A percentile compares a stretch with the other conserved stretches of the same genome.
Conservation (phyloP, 2,797 vertebrate species). For the Cryptoprocta ferox region DNA sequence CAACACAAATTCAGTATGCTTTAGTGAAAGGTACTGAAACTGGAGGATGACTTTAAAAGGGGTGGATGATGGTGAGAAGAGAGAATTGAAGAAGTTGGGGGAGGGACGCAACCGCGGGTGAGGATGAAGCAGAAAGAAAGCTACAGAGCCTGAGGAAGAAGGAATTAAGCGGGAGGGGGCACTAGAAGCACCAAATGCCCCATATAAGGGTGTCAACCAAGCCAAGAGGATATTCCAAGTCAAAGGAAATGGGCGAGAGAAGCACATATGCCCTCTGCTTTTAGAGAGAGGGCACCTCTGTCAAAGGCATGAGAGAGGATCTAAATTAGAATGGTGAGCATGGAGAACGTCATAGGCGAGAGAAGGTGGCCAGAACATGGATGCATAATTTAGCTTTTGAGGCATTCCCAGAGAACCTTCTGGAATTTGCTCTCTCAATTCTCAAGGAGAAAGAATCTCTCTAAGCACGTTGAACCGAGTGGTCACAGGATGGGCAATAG, state of each 20-base stretch:
- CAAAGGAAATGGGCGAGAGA: not conserved
- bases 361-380: not conserved
- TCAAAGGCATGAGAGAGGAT: not conserved
- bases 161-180: not conserved
- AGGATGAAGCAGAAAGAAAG: not conserved
- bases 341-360: not conserved
- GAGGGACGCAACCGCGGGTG: fast-evolving
- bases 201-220: not conserved
- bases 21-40: not conserved
- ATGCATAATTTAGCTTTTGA: not conserved
- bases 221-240: not conserved
- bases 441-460: not conserved
- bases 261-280: not conserved
- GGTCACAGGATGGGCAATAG: not conserved
- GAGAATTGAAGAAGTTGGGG: not conserved
- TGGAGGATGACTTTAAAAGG: not conserved
- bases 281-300: not conserved
- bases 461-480: not conserved
- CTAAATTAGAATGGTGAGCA: not conserved
- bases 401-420: not conserved
- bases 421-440: not conserved
- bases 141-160: not conserved
- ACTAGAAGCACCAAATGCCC: not conserved
- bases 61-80: not conserved
- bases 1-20: not conserved